Evolutionary conservation across 2,888 invertebrate species (phyloP), one percentile per base, ranked within the genome.

Genomic region (Pollenia griseotomentosa): DNA sequence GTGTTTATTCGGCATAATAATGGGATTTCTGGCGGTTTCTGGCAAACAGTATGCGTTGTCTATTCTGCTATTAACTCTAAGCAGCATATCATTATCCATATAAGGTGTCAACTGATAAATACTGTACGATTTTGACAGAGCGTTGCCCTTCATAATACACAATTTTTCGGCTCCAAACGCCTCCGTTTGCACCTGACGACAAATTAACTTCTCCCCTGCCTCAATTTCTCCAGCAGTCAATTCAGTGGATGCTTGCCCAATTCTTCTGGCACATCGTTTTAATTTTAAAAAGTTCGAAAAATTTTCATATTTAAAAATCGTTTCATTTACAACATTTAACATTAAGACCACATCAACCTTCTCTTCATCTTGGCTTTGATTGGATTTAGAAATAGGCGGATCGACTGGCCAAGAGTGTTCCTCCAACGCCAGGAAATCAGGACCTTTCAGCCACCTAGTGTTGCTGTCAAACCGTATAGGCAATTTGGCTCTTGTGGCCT

Each of bases 11-110:
- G 81, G 84, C n/a, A 81, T 46, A 16, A 82, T 63, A n/a, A 84
- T 73, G 10, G 82, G 85, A 2, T 82, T 53, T 14, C 85, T 82
- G 19, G 84, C 86, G 7, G 75, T 42, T 11, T 63, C 16, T 2
- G 83, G 84, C 14, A 88, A 57, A 12, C 16, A 80, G n/a, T 57
- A 68, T 33, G 86, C 84, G 14, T 78, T 82, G 46, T 88, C 84
- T 10, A 84, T 81, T 66, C 77, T 71, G 12, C 66, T 46, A 12
- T 74, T 61, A 6, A 53, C 46, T 23, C n/a, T n/a, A 16, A 68
- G 14, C 8, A 68, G 2, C 46, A 88, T 66, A 46, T 85, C 53
- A 40, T 87, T 78, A 46, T 85, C 65, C 9, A 65, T 65, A 44
- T 51, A 77, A 14, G 55, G 53, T 55, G 55, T 70, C 4, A 70